Conservation (phyloP, 2,797 vertebrate genomes). For the Erethizon dorsatum region DNA sequence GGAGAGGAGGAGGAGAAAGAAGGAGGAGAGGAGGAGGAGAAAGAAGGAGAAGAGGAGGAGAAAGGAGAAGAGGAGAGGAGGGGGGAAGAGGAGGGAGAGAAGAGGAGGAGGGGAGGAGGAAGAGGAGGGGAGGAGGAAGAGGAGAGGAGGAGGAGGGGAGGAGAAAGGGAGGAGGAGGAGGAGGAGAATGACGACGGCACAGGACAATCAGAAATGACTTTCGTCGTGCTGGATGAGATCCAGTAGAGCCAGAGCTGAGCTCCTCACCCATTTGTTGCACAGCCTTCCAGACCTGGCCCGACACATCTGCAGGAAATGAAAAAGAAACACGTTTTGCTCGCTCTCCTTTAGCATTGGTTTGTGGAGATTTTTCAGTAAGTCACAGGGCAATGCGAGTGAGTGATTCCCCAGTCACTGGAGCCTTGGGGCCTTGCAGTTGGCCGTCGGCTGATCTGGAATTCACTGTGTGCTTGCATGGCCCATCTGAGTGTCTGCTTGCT, state of each 20-base stretch:
- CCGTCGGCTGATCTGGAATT: background rate
- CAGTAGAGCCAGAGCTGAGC: background rate
- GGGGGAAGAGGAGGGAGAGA: too few species aligned
- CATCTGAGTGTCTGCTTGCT: background rate
- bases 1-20: too few species aligned
- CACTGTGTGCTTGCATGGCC: background rate
- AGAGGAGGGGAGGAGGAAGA: too few species aligned
- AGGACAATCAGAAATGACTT: background rate
- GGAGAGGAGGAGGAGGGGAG: fast-evolving
- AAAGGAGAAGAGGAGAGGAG: too few species aligned
- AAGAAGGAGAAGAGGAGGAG: too few species aligned
- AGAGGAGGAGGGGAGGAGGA: too few species aligned
- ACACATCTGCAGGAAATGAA: constrained; percentile 91
- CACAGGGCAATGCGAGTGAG: background rate
- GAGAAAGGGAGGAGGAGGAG: too few species aligned
- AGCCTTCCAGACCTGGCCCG: constrained; percentile 93
- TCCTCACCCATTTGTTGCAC: constrained; percentile 90
- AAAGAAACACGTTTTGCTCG: background rate
- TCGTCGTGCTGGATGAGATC: background rate
- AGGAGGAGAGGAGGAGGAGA: too few species aligned
- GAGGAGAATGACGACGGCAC: fast-evolving
- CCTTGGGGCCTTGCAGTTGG: background rate
- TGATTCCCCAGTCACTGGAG: background rate
- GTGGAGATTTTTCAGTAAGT: background rate
- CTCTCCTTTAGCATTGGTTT: background rate